A percentile compares a stretch with the other conserved stretches of the same genome.
Conservation (phyloP, 2,797 vertebrate species). For the Propithecus perrieri region DNA sequence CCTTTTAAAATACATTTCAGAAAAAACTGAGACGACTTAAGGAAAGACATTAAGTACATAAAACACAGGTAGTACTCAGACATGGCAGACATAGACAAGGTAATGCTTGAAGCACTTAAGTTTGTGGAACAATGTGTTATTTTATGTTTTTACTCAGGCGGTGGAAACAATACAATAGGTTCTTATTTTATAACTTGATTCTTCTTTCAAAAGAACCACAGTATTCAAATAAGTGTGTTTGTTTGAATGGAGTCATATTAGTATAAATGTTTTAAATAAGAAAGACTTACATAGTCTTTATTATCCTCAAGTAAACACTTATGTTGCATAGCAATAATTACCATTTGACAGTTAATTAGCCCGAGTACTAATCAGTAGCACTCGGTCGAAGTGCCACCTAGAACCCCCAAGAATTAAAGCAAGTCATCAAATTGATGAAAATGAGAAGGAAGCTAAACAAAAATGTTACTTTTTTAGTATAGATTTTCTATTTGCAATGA, state of each 20-base stretch:
- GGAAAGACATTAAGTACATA: neutral
- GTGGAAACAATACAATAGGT: neutral
- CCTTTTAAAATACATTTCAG: neutral
- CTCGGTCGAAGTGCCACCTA: neutral
- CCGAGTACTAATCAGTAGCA: conserved; percentile 15
- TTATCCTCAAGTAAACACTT: neutral
- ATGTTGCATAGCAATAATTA: neutral
- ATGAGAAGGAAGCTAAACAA: neutral
- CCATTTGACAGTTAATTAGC: conserved; percentile 20
- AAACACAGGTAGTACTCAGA: neutral
- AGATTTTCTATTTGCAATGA: neutral
- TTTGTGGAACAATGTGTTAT: neutral
- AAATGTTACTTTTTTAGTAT: neutral
- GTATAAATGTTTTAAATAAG: conserved; percentile 10
- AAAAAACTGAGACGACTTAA: neutral
- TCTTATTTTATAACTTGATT: conserved; percentile 28
- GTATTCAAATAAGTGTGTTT: neutral
- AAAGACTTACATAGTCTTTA: conserved; percentile 8
- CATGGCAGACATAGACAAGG: neutral
- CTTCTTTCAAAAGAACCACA: neutral
- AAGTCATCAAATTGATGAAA: conserved; percentile 15
- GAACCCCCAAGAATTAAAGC: neutral
- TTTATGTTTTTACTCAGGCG: neutral
- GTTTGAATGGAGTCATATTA: neutral
- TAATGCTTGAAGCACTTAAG: neutral